phyloP scores from a whole-genome alignment of 2,797 vertebrate genomes.

The Mallotus villosus region DNA sequence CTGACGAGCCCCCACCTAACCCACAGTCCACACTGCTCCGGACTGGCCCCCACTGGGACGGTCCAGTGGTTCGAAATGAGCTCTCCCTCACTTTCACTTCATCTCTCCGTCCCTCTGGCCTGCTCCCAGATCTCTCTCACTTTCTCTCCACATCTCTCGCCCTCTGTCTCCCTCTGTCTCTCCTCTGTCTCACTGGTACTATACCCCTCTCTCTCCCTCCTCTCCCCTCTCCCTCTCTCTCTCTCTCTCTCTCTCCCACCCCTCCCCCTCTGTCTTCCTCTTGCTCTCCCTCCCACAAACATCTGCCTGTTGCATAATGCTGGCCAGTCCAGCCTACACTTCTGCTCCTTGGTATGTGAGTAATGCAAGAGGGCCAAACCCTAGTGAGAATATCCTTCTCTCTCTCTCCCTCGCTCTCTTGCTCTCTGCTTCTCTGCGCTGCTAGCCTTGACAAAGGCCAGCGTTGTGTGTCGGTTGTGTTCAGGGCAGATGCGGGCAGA shows the following conservation, averaged over 20 bases:
- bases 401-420: constrained; percentile 18
- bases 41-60: constrained; percentile 30
- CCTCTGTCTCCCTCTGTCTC: not conserved
- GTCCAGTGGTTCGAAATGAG: constrained; percentile 45
- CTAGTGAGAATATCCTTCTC: constrained; percentile 47
- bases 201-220: constrained; percentile 18
- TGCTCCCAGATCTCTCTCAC: not conserved
- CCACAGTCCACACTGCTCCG: constrained; percentile 51
- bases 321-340: constrained; percentile 61
- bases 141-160: not conserved
- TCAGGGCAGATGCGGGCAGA: constrained; percentile 12
- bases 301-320: constrained; percentile 73
- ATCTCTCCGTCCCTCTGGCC: constrained; percentile 31
- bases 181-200: constrained; percentile 24
- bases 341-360: constrained; percentile 64
- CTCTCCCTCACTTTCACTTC: not conserved
- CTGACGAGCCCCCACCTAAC: constrained; percentile 59
- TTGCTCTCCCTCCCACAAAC: constrained; percentile 61
- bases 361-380: constrained; percentile 59
- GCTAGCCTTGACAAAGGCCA: constrained; percentile 39
- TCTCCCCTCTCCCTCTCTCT: not conserved
- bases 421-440: constrained; percentile 17
- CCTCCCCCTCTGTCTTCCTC: not conserved
- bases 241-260: constrained; percentile 38
- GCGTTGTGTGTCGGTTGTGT: constrained; percentile 43